Evolutionary conservation across 2,888 invertebrate species (phyloP), one percentile per base, ranked within the genome.

Genomic region (Microctonus aethiopoides): DNA sequence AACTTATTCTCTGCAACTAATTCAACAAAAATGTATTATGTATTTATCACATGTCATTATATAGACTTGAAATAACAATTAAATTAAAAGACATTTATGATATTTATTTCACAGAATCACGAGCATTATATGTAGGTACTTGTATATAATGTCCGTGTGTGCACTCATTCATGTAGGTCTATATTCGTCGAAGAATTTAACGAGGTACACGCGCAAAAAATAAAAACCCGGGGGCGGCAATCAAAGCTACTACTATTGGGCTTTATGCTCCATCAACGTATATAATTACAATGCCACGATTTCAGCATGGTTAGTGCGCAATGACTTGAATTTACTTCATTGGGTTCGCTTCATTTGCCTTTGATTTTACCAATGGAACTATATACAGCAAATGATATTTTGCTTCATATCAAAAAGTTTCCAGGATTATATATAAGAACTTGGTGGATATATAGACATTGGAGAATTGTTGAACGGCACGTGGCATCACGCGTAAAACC

Each of bases 151-250:
- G 36, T 16, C 5, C 5, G 16, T 16, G 41, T 60, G 61, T 62
- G 20, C 52, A 46, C 7, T 46, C 46, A 46, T 46, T 7, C 46
- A 9, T n/a, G n/a, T n/a, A n/a, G n/a, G n/a, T n/a, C n/a, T n/a
- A n/a, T n/a, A n/a, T 46, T 32, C 32, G 57, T 16, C 57, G 84
- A 85, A 83, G 81, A 83, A 82, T 84, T 84, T 85, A 85, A 85
- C 84, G 81, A 85, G 84, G 77, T 78, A 68, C 85, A 84, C 84
- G 83, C 83, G 85, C 36, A 57, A 66, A 66, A 64, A 52, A 63
- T 51, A 46, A 29, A 39, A 62, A 34, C 51, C 67, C 52, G 52
- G 61, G 69, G 68, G 64, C 51, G 51, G 64, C 69, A 64, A 69
- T 69, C 61, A 56, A 32, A 26, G 57, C 29, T 32, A n/a, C 29